Evolutionary conservation across 2,888 invertebrate genomes (phyloP).

Genomic region (Crossocerus cetratus): DNA sequence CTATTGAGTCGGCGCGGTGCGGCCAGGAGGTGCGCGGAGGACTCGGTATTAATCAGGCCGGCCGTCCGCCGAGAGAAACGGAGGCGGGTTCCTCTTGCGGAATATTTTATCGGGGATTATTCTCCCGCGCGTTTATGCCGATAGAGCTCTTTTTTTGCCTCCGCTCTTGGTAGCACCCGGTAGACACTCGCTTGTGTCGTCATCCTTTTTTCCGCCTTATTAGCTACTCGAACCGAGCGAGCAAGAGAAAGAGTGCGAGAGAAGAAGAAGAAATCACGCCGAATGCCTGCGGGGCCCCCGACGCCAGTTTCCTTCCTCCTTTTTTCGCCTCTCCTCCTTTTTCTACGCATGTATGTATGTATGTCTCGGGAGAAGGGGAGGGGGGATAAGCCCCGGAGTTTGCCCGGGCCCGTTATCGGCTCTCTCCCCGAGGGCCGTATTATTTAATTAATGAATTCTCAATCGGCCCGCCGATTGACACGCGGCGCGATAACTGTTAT

Average conservation of each 20-base stretch:
- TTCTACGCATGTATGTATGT: conserved; percentile 30
- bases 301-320: background rate
- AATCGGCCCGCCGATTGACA: conserved; percentile 58
- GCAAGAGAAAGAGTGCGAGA: background rate
- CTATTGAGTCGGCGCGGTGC: conserved; percentile 19
- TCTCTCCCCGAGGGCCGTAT: conserved; percentile 45
- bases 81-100: conserved; percentile 13
- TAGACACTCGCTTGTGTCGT: conserved; percentile 3
- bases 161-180: conserved; percentile 9
- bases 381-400: conserved; percentile 39
- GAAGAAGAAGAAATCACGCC: background rate
- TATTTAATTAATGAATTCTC: conserved; percentile 71
- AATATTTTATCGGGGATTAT: conserved; percentile 37
- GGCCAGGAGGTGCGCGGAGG: conserved; percentile 4
- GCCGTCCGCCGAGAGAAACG: conserved; percentile 15
- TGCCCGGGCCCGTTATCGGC: conserved; percentile 41
- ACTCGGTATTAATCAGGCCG: conserved; percentile 36
- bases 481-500: conserved; percentile 63
- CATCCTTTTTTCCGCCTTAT: conserved; percentile 2
- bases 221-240: background rate
- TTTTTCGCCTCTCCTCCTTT: conserved; percentile 9
- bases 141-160: conserved; percentile 32
- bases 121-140: conserved; percentile 32
- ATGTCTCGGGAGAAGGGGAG: too few species aligned
- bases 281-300: too few species aligned